Evolutionary conservation across 2,113 vertebrate species (phyloP), one percentile per base, ranked within the genome.

Genomic region (Charadrius vociferus): DNA sequence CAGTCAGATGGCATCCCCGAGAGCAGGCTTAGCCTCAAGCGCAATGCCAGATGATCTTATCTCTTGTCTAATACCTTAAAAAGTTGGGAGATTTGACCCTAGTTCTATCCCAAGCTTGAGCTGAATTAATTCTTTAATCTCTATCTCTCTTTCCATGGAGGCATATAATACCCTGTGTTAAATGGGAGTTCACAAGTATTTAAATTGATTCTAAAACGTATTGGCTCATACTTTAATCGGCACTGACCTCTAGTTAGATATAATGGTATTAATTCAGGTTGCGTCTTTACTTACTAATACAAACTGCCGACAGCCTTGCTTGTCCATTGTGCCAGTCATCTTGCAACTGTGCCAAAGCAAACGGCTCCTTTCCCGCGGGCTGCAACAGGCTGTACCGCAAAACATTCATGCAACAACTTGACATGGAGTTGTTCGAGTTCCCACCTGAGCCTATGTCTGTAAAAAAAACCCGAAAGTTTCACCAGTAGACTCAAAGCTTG

Each of bases 231-330:
- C 68, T 91, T 91, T 61, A 90, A 70, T 84, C 84, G 75, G 12
- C 18, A 26, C 41, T 91, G 94, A 80, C 49, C 65, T 89, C 39
- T 87, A 79, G 36, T 89, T 93, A 94, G 36, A 55, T 39, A 29
- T 67, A 75, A 77, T 70, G 36, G 21, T 55, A 66, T 80, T 90
- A 86, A 85, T 90, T 93, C 37, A 52, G 30, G 68, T 50, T 86
- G 23, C 1, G 1, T 74, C 56, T 83, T 85, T 74, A 81, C 53
- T 68, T 81, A 70, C 52, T 74, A 79, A 41, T 58, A 62, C 1
- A 5, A 83, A 37, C 39, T 85, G 39, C 58, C 43, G 87, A 39
- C 27, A 81, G 23, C 52, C 14, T 85, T 79, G 16, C 58, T 91
- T 79, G 66, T 49, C 59, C 32, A 5, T 78, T 67, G 21, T 93